phyloP scores from a whole-genome alignment of 2,797 vertebrate species.

The Coranthus polyacanthus region DNA sequence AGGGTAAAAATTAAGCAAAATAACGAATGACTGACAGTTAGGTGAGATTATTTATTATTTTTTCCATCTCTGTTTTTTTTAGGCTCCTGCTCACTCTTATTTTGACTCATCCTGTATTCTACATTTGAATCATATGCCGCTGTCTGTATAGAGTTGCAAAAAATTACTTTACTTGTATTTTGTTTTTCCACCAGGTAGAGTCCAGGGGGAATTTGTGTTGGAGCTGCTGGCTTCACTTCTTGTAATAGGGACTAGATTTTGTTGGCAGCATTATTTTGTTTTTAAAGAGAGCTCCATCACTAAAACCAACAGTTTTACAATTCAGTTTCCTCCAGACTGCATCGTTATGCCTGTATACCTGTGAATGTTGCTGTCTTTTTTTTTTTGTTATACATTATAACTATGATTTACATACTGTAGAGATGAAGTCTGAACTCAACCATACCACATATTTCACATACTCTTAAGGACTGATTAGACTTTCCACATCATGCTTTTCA shows the following conservation, averaged over 20 bases:
- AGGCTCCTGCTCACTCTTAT: constrained; percentile 1
- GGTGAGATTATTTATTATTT: constrained; percentile 1
- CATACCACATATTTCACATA: too few species aligned
- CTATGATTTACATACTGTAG: too few species aligned
- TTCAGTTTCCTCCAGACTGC: not conserved
- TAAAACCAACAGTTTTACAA: not conserved
- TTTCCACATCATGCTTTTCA: not conserved
- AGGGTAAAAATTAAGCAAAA: constrained; percentile 6
- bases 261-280: constrained; percentile 15
- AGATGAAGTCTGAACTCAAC: too few species aligned
- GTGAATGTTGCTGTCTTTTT: too few species aligned
- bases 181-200: not conserved
- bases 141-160: not conserved
- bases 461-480: too few species aligned
- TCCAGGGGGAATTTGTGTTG: constrained; percentile 34
- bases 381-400: too few species aligned
- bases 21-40: constrained; percentile 11
- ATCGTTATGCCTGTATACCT: not conserved
- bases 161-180: constrained; percentile 16
- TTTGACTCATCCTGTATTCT: constrained; percentile 25
- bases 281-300: constrained; percentile 9
- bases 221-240: not conserved
- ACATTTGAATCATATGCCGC: not conserved
- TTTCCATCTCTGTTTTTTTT: constrained; percentile 15
- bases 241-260: not conserved